Evolutionary conservation across 2,888 invertebrate genomes (phyloP), one percentile per base, ranked within the genome.

Genomic region (Lycaena phlaeas): DNA sequence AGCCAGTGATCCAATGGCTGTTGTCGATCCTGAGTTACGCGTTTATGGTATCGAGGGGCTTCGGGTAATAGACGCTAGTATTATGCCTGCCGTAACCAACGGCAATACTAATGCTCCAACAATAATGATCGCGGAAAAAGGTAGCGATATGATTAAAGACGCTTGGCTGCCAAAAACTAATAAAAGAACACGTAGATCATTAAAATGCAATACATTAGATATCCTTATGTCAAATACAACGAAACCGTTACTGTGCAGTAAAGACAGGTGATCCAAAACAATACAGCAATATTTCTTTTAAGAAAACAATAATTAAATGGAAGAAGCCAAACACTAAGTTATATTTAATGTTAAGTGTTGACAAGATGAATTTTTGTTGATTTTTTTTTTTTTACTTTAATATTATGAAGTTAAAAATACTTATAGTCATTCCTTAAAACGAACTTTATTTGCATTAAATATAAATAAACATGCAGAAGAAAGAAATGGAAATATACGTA

Each of bases 51-150:
- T 95, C 1, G 78, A 89, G 42, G 93, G 93, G 0, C 71, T 96
- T 14, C 81, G 96, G 38, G 94, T 95, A 0, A 92, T 95, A 43
- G 95, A 95, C 58, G 94, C 94, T 0, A 93, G 93, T 48, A 91
- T 95, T 47, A 95, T 95, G 94, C 95, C 95, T 0, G 86, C 90
- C 1, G 91, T 95, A 26, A 92, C 94, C 0, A 94, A 91, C 61
- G 95, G 95, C 0, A 95, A 95, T 57, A 94, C 93, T 12, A 94
- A 95, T 57, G 95, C 95, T 0, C 94, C 95, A 0, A 90, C 90
- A 0, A 91, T 94, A 18, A 95, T 95, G 95, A 92, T 95, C 14
- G 95, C 87, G 0, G 95, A 95, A 62, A 95, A 94, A 60, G 94
- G 91, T 0, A 89, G 95, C 1, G 94, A 95, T 68, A 65, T 95